Base-by-base conservation (phyloP, 1,140 invertebrate genomes). In the Sycophaga agraensis region DNA sequence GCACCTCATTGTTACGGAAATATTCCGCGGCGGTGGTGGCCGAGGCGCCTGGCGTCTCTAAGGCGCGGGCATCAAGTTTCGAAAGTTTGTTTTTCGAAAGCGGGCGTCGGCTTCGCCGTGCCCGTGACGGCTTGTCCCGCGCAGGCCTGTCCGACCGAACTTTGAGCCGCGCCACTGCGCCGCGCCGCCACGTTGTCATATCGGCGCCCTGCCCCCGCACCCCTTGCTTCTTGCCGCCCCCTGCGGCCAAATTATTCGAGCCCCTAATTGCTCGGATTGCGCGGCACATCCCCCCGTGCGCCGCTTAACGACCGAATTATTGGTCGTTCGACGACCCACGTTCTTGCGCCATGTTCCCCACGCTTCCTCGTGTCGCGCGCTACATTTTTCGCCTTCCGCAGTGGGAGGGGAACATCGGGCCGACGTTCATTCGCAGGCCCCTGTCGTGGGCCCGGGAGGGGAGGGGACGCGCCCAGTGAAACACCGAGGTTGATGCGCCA, bases 21-120 rank as follows among this genome's bases (percentile, higher is more conserved):
- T 31, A 11, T 4, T 6, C 5, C 5, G 11, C 4, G 11, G 28
- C 28, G 11, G 28, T 31, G 28, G 4, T 31, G 28, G 28, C 28
- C 5, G 28, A n/a, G n/a, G n/a, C n/a, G n/a, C 28, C 22, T 21
- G 17, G 17, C 8, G 2, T 12, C 21, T 43, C 16, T 19, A 54
- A 61, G 43, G 35, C n/a, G n/a, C 46, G 39, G 31, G 22, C 14
- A 53, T 43, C 45, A 53, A 53, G 48, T 60, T 53, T 37, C 34
- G 45, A n/a, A 54, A 51, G 59, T 59, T 60, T 57, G 50, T 60
- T 61, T 60, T 57, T 59, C 31, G 26, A 26, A 45, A 59, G n/a
- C n/a, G n/a, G n/a, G n/a, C n/a, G n/a, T n/a, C n/a, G n/a, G n/a
- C n/a, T n/a, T n/a, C 19, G 19, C 22, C 35, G 35, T 65, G 57